Evolutionary conservation across 1,140 invertebrate species (phyloP).

Genomic region (Onthophagus taurus): DNA sequence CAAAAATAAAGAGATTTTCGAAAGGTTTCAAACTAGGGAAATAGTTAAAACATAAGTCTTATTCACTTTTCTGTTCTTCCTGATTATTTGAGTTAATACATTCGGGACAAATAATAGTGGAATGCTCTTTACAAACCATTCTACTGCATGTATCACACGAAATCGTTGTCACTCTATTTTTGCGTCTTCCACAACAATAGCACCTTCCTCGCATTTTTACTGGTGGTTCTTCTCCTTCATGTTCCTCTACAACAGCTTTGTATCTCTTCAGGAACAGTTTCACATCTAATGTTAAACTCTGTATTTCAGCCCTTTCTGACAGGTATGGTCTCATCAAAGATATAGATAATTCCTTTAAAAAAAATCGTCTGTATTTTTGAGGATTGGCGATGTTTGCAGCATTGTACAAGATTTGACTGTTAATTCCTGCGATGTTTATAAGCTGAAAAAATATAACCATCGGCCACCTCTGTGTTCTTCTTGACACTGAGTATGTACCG

Average conservation of each 20-base stretch:
- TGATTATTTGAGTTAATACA: constrained; percentile 3
- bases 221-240: background rate
- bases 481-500: constrained; percentile 29
- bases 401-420: constrained; percentile 14
- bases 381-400: constrained; percentile 20
- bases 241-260: background rate
- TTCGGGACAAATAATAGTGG: constrained; percentile 1
- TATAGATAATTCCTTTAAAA: constrained; percentile 38
- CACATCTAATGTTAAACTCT: constrained; percentile 10
- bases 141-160: background rate
- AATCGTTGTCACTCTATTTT: background rate
- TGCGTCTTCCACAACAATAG: background rate
- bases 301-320: constrained; percentile 14
- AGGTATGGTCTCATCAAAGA: constrained; percentile 32
- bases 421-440: constrained; percentile 41
- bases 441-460: constrained; percentile 31
- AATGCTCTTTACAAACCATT: constrained; percentile 1
- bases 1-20: too few species aligned
- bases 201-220: constrained; percentile 7
- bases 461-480: constrained; percentile 33
- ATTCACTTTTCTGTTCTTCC: background rate
- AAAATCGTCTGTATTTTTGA: constrained; percentile 33
- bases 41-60: background rate
- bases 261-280: constrained; percentile 11
- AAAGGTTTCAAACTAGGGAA: too few species aligned